Conservation (phyloP, 2,113 vertebrate species). For the Echinops telfairi region DNA sequence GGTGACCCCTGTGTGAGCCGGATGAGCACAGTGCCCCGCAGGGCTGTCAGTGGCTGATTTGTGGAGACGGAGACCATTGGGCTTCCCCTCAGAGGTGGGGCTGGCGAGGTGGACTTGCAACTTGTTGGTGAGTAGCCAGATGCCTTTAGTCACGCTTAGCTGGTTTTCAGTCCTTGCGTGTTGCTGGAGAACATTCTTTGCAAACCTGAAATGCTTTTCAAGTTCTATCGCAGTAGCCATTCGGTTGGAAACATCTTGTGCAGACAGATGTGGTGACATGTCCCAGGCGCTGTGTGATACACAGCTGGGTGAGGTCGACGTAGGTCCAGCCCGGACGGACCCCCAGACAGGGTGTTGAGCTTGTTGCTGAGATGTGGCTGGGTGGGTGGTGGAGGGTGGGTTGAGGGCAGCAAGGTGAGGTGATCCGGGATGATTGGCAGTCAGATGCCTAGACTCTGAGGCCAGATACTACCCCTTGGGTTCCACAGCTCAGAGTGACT, state of each 20-base stretch:
- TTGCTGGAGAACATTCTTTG: not conserved
- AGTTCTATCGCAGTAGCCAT: not conserved
- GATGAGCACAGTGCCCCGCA: not conserved
- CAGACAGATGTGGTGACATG: not conserved
- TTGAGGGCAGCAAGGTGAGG: not conserved
- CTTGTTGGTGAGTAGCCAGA: not conserved
- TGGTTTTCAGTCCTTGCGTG: not conserved
- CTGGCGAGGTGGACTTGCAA: no score
- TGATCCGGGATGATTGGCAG: not conserved
- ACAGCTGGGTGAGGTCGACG: not conserved
- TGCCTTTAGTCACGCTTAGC: not conserved
- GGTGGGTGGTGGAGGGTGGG: not conserved
- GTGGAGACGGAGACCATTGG: not conserved
- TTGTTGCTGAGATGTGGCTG: not conserved
- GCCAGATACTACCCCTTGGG: no score
- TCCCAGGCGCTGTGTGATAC: not conserved
- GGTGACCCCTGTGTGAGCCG: not conserved
- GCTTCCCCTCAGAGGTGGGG: not conserved
- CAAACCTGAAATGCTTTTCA: not conserved
- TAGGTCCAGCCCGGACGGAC: accelerated
- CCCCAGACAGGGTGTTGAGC: not conserved
- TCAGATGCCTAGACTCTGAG: not conserved
- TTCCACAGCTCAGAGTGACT: no score
- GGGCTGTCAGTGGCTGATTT: not conserved
- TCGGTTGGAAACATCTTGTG: accelerated